phyloP scores from a whole-genome alignment of 2,888 invertebrate genomes.

The Teinopalpus imperialis region DNA sequence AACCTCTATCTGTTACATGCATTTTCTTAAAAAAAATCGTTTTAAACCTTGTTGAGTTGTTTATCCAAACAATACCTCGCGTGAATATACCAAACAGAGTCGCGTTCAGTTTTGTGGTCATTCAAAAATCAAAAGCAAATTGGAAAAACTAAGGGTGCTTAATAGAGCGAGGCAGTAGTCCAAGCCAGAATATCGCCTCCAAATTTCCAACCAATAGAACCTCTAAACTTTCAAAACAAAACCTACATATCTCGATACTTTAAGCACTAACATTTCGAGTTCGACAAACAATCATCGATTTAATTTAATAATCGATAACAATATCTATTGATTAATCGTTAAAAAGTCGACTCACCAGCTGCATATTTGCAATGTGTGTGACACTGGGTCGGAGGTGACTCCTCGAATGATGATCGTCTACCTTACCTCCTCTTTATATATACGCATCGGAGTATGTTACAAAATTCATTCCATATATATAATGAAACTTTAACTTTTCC shows the following conservation, averaged over 20 bases:
- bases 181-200: too few relatives aligned
- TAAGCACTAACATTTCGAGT: neutral
- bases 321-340: conserved; percentile 27
- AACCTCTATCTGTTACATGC: too few relatives aligned
- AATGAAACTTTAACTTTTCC: conserved; percentile 58
- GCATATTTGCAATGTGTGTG: conserved; percentile 53
- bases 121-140: too few relatives aligned
- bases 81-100: too few relatives aligned
- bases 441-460: conserved; percentile 51
- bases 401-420: conserved; percentile 55
- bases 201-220: too few relatives aligned
- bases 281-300: neutral
- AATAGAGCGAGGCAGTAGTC: too few relatives aligned
- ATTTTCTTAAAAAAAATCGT: too few relatives aligned
- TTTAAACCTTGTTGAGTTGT: too few relatives aligned
- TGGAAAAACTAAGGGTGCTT: too few relatives aligned
- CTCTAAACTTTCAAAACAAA: too few relatives aligned
- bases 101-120: too few relatives aligned
- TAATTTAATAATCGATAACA: conserved; percentile 12
- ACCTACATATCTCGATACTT: neutral
- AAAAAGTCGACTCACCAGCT: conserved; percentile 60
- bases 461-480: conserved; percentile 68
- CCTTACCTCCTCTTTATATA: conserved; percentile 56
- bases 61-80: too few relatives aligned
- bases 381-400: conserved; percentile 62